These are phyloP conservation scores for Diarsia mendica DNA, from an alignment of 2,888 invertebrate species.

Conservation along the genomic window DNA sequence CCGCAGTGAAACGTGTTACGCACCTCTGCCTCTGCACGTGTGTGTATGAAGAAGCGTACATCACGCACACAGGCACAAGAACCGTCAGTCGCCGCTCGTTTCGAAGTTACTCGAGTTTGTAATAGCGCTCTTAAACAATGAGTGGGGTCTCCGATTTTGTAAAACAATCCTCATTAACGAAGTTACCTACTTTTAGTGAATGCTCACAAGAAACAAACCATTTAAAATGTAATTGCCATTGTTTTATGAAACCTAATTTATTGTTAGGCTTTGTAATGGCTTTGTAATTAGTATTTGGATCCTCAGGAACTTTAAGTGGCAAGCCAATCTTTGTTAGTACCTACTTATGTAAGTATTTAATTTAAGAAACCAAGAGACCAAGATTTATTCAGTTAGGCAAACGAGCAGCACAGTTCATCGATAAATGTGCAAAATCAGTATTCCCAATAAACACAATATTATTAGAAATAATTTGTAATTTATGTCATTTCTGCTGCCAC, in stretches of 20 bases:
- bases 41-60: too few species aligned
- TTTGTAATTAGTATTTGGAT: background rate
- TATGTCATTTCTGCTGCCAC: background rate
- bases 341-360: too few species aligned
- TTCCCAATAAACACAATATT: background rate
- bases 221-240: conserved; percentile 18
- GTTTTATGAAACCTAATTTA: conserved; percentile 19
- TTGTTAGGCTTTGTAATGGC: background rate
- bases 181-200: background rate
- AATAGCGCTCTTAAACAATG: too few species aligned
- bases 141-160: conserved; percentile 16
- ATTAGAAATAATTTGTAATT: background rate
- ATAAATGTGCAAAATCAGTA: background rate
- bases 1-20: too few species aligned
- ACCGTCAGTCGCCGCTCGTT: too few species aligned
- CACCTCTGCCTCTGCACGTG: too few species aligned
- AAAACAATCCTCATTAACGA: conserved; percentile 36
- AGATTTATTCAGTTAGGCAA: background rate
- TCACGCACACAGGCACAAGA: too few species aligned
- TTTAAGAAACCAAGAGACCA: too few species aligned
- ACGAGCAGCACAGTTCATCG: background rate
- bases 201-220: conserved; percentile 5
- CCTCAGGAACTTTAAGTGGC: background rate
- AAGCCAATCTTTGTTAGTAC: background rate
- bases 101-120: too few species aligned